These are phyloP conservation scores for Takifugu bimaculatus DNA, from an alignment of 2,113 vertebrate species.

Conservation along the genomic window DNA sequence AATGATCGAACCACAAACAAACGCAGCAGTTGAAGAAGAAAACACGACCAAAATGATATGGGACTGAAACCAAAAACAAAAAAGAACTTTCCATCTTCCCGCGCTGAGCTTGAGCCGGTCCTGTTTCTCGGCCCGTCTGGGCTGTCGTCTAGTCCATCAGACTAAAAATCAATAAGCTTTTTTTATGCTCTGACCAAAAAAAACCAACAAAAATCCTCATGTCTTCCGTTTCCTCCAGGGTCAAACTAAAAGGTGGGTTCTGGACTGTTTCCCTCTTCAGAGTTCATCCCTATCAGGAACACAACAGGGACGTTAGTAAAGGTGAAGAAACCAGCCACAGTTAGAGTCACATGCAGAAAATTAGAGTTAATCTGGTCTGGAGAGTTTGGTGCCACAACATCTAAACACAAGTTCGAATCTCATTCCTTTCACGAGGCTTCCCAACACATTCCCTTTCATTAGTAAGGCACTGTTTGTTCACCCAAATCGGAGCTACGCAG, in stretches of 20 bases:
- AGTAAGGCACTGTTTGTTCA: constrained; percentile 17
- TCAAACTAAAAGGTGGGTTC: constrained; percentile 60
- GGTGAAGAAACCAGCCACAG: background rate
- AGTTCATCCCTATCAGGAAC: constrained; percentile 91
- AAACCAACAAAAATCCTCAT: constrained; percentile 55
- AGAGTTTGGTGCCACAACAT: background rate
- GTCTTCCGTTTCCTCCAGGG: constrained; percentile 72
- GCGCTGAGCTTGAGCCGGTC: constrained; percentile 56
- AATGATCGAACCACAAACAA: constrained; percentile 46
- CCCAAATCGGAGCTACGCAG: constrained; percentile 12
- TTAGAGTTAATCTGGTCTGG: constrained; percentile 9
- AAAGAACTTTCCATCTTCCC: constrained; percentile 61
- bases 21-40: constrained; percentile 44
- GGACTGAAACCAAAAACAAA: constrained; percentile 44
- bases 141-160: constrained; percentile 49
- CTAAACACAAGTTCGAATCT: background rate
- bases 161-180: constrained; percentile 74
- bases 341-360: constrained; percentile 35
- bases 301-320: constrained; percentile 33
- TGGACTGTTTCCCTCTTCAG: constrained; percentile 75
- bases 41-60: constrained; percentile 60
- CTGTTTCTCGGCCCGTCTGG: constrained; percentile 28
- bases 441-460: background rate
- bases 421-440: no score
- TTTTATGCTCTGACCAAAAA: constrained; percentile 78